These are phyloP conservation scores for Sesamia nonagrioides DNA, from an alignment of 1,140 invertebrate genomes.

Conservation along the genomic window DNA sequence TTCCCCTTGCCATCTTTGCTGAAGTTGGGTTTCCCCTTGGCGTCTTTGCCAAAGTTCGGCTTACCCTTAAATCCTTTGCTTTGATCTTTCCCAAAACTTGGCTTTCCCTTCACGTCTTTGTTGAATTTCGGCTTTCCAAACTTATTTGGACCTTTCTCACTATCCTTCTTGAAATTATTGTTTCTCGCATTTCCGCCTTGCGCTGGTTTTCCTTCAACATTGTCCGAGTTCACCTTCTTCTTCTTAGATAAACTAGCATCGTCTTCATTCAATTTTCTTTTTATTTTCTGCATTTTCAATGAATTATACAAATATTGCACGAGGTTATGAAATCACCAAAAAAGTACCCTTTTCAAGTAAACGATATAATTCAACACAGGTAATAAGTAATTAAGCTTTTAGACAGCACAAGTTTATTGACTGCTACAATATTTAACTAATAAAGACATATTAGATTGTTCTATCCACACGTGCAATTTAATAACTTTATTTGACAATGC, in stretches of 20 bases:
- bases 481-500: not conserved
- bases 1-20: constrained; percentile 57
- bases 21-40: constrained; percentile 2
- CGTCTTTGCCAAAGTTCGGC: constrained; percentile 49
- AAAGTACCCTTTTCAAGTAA: not conserved
- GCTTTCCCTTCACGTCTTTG: constrained; percentile 52
- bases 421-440: not conserved
- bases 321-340: constrained; percentile 40
- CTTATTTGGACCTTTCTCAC: constrained; percentile 49
- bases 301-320: constrained; percentile 32
- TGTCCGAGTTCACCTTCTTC: constrained; percentile 64
- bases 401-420: not conserved
- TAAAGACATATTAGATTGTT: not conserved
- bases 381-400: not conserved
- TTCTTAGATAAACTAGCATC: constrained; percentile 66
- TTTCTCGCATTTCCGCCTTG: constrained; percentile 53
- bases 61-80: constrained; percentile 54
- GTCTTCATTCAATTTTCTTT: constrained; percentile 70
- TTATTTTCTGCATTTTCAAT: constrained; percentile 73
- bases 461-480: constrained; percentile 12
- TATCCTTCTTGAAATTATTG: constrained; percentile 60
- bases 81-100: constrained; percentile 50
- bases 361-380: not conserved
- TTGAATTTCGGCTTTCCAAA: constrained; percentile 48
- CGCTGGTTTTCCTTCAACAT: constrained; percentile 44